Evolutionary conservation across 1,140 invertebrate species (phyloP), one percentile per base, ranked within the genome.

Genomic region (Drosophila eugracilis): DNA sequence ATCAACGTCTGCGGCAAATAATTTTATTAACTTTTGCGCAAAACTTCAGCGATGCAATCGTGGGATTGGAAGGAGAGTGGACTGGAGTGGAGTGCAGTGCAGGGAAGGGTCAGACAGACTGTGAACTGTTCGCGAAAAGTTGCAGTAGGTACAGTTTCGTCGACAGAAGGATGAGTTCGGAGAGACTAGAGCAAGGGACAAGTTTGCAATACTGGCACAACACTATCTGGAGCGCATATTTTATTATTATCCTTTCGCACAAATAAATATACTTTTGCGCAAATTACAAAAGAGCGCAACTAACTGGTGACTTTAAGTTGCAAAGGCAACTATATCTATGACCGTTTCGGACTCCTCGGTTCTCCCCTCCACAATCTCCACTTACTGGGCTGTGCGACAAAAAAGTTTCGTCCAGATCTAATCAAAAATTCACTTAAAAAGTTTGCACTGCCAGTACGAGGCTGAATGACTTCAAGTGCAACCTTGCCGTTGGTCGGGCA

Each of bases 401-500:
- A 83, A 86, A 86, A 86, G 78, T 86, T 86, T 86, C 53, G 78
- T 78, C 65, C 83, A 83, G 83, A 86, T 86, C 83, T 86, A 86
- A 86, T 86, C 83, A 86, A 86, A 86, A 86, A 86, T 86, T 86
- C 83, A 86, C 83, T 86, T 86, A 86, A 86, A 86, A 86, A 86
- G 83, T 86, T 86, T 86, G 69, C 74, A 66, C 83, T 78, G 59
- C 77, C 73, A 63, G 71, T 42, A 47, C 47, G 71, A 54, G 49
- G 41, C 62, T 55, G 80, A 77, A 73, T 81, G 69, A 75, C 81
- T 84, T 65, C 75, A 76, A 85, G 65, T 73, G 60, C 75, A 74
- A 69, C 57, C 70, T 55, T 17, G 15, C 34, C 34, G 26, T 28
- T 37, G 30, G 21, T 26, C 24, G 42, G 19, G 36, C 80, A 79